Evolutionary conservation across 2,797 vertebrate species (phyloP).

Genomic region (Euphonia xanthogaster): DNA sequence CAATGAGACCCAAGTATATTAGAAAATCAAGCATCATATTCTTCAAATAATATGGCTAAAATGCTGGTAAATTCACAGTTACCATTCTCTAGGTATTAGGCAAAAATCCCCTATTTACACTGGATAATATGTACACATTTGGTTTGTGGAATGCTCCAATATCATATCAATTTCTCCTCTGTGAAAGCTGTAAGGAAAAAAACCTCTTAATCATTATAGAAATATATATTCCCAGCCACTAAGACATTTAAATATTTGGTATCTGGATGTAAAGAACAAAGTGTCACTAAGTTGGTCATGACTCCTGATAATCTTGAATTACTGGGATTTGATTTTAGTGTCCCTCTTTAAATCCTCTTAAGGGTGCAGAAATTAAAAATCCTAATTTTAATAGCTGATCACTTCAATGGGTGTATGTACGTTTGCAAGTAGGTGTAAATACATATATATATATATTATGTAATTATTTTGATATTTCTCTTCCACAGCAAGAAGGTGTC

Average conservation of each 20-base stretch:
- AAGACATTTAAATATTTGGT: background rate
- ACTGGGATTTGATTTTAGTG: background rate
- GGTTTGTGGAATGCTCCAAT: conserved; percentile 50
- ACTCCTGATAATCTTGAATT: background rate
- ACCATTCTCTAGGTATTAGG: conserved; percentile 12
- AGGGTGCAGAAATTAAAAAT: background rate
- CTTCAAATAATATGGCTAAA: conserved; percentile 67
- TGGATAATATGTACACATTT: conserved; percentile 66
- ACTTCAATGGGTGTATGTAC: background rate
- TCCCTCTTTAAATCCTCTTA: background rate
- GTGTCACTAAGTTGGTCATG: background rate
- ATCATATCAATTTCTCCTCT: background rate
- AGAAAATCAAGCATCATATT: conserved; percentile 37
- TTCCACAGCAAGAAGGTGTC: background rate
- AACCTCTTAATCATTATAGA: background rate
- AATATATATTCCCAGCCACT: background rate
- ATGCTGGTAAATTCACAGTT: conserved; percentile 55
- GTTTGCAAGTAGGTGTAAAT: background rate
- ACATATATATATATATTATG: background rate
- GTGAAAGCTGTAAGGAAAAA: conserved; percentile 6
- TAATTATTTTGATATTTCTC: background rate
- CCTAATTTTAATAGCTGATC: background rate
- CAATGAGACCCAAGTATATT: conserved; percentile 9
- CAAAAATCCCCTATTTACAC: conserved; percentile 50
- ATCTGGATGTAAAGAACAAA: background rate